phyloP scores from a whole-genome alignment of 2,797 vertebrate species.

The Benthosema pterotum region DNA sequence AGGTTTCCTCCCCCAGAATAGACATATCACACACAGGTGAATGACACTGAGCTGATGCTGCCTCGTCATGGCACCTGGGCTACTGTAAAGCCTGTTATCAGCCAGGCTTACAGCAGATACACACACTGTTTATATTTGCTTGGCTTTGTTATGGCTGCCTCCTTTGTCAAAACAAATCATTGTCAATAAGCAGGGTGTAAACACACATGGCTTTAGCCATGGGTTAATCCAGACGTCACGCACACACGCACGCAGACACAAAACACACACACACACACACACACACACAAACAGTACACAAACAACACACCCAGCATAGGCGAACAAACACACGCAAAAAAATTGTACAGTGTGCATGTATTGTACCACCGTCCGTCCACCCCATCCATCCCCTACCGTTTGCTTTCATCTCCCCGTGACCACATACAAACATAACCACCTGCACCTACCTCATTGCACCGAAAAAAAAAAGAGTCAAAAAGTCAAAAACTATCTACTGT shows the following conservation, averaged over 20 bases:
- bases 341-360: not conserved
- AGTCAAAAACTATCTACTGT: too few relatives aligned
- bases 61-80: conserved; percentile 53
- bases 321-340: not conserved
- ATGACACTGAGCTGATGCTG: conserved; percentile 10
- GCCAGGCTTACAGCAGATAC: conserved; percentile 55
- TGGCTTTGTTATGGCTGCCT: conserved; percentile 63
- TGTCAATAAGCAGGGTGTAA: conserved; percentile 54
- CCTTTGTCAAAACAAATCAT: conserved; percentile 72
- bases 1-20: too few relatives aligned
- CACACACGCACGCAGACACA: not conserved
- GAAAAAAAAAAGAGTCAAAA: not conserved
- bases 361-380: too few relatives aligned
- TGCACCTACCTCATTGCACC: conserved; percentile 20
- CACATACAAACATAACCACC: conserved; percentile 3
- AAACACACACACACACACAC: not conserved
- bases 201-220: conserved; percentile 58
- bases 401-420: not conserved
- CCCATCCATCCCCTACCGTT: not conserved
- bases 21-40: not conserved
- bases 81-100: conserved; percentile 43
- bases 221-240: conserved; percentile 53
- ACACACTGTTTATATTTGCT: conserved; percentile 59
- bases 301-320: not conserved
- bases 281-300: conserved; percentile 7